Evolutionary conservation across 2,797 vertebrate species (phyloP).

Genomic region (Falco biarmicus): DNA sequence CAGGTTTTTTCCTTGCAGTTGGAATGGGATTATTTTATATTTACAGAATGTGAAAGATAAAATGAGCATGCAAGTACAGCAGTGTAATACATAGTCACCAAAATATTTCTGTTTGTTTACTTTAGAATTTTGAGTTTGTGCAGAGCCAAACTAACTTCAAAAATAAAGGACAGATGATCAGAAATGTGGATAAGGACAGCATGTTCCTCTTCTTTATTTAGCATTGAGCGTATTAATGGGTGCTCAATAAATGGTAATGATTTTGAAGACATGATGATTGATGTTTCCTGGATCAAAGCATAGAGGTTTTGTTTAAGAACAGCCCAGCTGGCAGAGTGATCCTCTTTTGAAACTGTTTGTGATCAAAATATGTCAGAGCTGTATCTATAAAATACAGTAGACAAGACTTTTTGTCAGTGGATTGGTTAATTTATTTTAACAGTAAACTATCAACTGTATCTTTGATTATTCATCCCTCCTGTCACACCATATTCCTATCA

Average conservation of each 20-base stretch:
- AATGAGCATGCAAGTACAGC: not conserved
- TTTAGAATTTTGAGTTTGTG: constrained; percentile 24
- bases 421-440: constrained; percentile 68
- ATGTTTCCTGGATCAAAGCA: constrained; percentile 66
- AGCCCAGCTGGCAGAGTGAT: constrained; percentile 49
- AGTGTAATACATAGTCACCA: constrained; percentile 1
- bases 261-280: constrained; percentile 62
- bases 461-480: constrained; percentile 68
- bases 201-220: constrained; percentile 62
- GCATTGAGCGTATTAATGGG: constrained; percentile 43
- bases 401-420: constrained; percentile 57
- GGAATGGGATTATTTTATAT: not conserved
- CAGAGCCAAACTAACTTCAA: constrained; percentile 41
- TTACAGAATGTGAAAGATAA: constrained; percentile 37
- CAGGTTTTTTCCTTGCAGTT: not conserved
- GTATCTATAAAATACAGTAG: constrained; percentile 58
- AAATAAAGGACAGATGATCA: constrained; percentile 62
- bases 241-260: constrained; percentile 62
- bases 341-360: constrained; percentile 65
- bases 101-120: constrained; percentile 62
- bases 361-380: constrained; percentile 70
- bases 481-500: constrained; percentile 53
- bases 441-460: constrained; percentile 59
- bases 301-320: constrained; percentile 60
- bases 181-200: constrained; percentile 57